Base-by-base conservation (phyloP, 2,797 vertebrate genomes). In the Cheirogaleus major region DNA sequence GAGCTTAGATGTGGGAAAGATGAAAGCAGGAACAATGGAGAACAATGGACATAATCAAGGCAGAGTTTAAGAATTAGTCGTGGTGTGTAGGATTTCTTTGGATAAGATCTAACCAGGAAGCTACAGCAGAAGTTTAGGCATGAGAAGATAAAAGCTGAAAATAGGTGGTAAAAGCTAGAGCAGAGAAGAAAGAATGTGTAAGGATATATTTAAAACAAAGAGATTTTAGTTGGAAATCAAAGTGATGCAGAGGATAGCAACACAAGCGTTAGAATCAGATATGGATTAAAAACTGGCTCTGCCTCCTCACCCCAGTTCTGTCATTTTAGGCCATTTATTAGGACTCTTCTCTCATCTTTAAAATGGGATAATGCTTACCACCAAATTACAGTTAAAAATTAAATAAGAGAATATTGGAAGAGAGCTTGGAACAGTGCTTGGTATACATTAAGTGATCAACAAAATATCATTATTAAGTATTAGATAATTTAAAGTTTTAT, bases 131-230 rank as follows among this genome's bases (percentile, higher is more conserved):
- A 81, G 41, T 25, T 41, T 45, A 78, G 73, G 8, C 17, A 8
- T 65, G 22, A 95, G 45, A 85, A 70, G 15, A 50, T 55, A 25
- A 80, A 91, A 91, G 72, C 32, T 81, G 27, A 79, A 79, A 81
- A 76, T n/a, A 75, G 23, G n/a, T 27, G 8, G 10, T 27, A 63
- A n/a, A 67, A 80, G 12, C 25, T 14, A 3, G 2, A 61, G 17
- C 27, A 48, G 14, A 69, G 72, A 80, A 59, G 20, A 65, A 12
- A 61, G 8, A 23, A 61, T 65, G 25, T 45, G 7, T 81, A 86
- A 27, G 15, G 4, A 10, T 12, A 43, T 12, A 81, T 63, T 91
- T 81, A 76, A 72, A 81, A 67, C 38, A 82, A 65, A 73, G 45
- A 92, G n/a, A 20, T 50, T 41, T 50, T 80, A 63, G 6, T 38